A percentile compares a stretch with the other conserved stretches of the same genome.
phyloP scores from a whole-genome alignment of 1,140 invertebrate genomes.

The Eupristina koningsbergeri region DNA sequence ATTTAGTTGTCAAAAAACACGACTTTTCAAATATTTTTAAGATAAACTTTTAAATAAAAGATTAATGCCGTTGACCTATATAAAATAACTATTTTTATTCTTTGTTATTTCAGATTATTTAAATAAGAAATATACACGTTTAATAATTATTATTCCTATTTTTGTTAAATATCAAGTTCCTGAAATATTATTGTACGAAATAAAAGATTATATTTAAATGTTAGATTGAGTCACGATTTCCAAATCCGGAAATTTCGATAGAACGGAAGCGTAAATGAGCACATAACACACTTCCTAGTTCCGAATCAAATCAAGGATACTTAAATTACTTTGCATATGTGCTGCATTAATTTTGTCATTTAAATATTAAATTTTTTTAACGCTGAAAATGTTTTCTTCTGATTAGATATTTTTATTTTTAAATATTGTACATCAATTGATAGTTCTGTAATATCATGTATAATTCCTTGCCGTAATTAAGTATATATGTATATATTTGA shows the following conservation, averaged over 20 bases:
- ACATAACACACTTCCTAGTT: not conserved
- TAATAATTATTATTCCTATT: too few species aligned
- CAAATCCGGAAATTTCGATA: slow-evolving; percentile 22
- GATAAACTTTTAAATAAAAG: too few species aligned
- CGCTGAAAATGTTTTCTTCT: too few species aligned
- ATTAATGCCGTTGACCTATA: too few species aligned
- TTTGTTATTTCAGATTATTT: too few species aligned
- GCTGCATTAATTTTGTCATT: too few species aligned
- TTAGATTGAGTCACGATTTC: not conserved
- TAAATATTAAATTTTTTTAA: too few species aligned
- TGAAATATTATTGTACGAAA: not conserved
- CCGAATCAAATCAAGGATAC: not conserved
- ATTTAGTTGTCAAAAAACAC: too few species aligned
- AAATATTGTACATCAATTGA: not conserved
- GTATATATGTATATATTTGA: not conserved
- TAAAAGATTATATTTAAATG: not conserved
- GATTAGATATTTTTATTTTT: not conserved
- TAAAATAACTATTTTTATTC: too few species aligned
- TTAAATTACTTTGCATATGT: not conserved
- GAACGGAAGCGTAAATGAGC: not conserved
- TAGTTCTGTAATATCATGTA: not conserved
- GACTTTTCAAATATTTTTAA: too few species aligned
- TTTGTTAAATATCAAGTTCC: too few species aligned
- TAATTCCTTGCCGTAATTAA: not conserved
- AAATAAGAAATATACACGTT: too few species aligned